Evolutionary conservation across 1,140 invertebrate genomes (phyloP).

Genomic region (Tribolium castaneum): DNA sequence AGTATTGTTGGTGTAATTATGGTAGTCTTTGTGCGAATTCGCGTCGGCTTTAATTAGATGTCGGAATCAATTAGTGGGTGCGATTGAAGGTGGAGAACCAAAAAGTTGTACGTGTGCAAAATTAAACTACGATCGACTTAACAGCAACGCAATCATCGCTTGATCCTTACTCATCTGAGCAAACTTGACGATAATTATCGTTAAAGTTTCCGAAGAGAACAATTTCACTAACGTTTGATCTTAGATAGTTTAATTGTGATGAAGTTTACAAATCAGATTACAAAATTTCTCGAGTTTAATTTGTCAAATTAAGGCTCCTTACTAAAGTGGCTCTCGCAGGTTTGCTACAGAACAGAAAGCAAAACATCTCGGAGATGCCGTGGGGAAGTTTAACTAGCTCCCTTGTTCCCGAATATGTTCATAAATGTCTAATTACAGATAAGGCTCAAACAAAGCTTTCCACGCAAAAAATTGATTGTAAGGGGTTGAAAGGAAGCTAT

Average conservation of each 20-base stretch:
- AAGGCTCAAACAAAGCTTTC: not conserved
- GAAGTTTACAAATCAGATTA: conserved; percentile 49
- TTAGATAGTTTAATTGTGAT: conserved; percentile 50
- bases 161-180: conserved; percentile 25
- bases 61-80: conserved; percentile 14
- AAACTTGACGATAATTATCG: conserved; percentile 31
- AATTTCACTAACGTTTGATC: conserved; percentile 48
- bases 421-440: conserved; percentile 31
- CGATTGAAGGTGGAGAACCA: not conserved
- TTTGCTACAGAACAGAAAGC: conserved; percentile 22
- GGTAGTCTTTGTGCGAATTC: not conserved
- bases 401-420: conserved; percentile 26
- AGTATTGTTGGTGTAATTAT: not conserved
- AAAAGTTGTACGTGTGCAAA: conserved; percentile 39
- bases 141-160: conserved; percentile 36
- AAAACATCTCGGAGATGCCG: conserved; percentile 10
- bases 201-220: conserved; percentile 45
- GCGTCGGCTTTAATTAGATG: conserved; percentile 12
- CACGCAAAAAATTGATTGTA: not conserved
- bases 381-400: conserved; percentile 24
- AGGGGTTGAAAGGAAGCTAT: not conserved
- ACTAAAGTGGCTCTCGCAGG: conserved; percentile 24
- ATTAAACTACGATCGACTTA: conserved; percentile 40
- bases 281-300: conserved; percentile 41
- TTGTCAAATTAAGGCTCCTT: conserved; percentile 38